Percentiles rank a stretch among this genome's conserved stretches.
Evolutionary conservation across 2,888 invertebrate genomes (phyloP).

Genomic region (Mesodorylaimus sp.): DNA sequence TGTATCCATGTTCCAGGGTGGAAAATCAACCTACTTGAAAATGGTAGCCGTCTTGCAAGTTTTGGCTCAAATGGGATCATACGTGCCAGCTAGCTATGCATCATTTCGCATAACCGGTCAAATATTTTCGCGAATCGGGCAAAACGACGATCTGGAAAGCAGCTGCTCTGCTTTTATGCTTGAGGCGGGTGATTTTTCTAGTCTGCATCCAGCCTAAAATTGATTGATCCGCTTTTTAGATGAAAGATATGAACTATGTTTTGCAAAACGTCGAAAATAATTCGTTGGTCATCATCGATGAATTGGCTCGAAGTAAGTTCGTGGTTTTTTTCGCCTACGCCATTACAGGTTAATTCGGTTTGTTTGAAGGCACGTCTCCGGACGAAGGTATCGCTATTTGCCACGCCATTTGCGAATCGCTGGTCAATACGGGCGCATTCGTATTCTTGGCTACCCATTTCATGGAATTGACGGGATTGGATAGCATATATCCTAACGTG

Average conservation of each 20-base stretch:
- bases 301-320: slow-evolving; percentile 51
- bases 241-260: slow-evolving; percentile 66
- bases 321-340: neutral
- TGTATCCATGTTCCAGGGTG: too few relatives aligned
- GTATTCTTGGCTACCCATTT: slow-evolving; percentile 37
- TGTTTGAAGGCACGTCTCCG: slow-evolving; percentile 32
- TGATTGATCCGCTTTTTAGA: slow-evolving; percentile 29
- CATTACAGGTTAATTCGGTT: neutral
- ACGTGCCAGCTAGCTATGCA: slow-evolving; percentile 61
- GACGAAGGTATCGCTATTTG: slow-evolving; percentile 37
- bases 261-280: slow-evolving; percentile 50
- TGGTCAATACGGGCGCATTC: slow-evolving; percentile 32
- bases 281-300: slow-evolving; percentile 69
- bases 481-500: slow-evolving; percentile 31
- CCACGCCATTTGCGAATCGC: slow-evolving; percentile 34
- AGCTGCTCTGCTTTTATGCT: slow-evolving; percentile 49
- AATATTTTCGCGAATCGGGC: slow-evolving; percentile 64
- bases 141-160: slow-evolving; percentile 60
- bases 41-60: slow-evolving; percentile 71
- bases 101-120: slow-evolving; percentile 53
- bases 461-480: slow-evolving; percentile 31
- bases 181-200: neutral
- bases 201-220: neutral
- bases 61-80: slow-evolving; percentile 79
- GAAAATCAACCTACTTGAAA: slow-evolving; percentile 76